Evolutionary conservation across 2,113 vertebrate species (phyloP).

Genomic region (Centropus bengalensis): DNA sequence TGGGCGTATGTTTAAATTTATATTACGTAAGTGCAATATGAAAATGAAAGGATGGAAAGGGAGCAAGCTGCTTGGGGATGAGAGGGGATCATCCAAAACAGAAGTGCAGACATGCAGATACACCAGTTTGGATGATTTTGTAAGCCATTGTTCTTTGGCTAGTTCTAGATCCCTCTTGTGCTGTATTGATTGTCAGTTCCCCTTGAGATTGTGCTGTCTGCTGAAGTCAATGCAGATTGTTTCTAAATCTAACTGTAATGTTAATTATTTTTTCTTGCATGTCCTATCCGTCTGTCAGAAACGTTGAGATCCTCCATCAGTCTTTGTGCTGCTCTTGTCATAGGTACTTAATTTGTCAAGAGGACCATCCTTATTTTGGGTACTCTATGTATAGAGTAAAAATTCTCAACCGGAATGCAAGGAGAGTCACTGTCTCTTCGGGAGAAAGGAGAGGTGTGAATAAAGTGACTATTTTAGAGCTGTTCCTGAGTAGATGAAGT

Average conservation of each 20-base stretch:
- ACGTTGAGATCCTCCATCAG: neutral
- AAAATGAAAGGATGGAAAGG: neutral
- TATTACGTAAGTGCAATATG: neutral
- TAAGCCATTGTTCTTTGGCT: neutral
- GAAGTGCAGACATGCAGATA: neutral
- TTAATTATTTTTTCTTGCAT: neutral
- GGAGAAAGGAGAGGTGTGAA: neutral
- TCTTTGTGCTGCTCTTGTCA: neutral
- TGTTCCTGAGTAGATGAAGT: neutral
- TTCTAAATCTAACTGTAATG: neutral
- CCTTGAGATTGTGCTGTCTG: neutral
- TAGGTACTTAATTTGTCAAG: neutral
- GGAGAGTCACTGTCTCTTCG: neutral
- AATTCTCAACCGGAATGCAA: neutral
- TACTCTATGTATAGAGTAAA: neutral
- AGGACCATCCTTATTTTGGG: neutral
- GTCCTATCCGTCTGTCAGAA: neutral
- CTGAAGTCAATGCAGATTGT: neutral
- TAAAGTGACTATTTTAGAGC: neutral
- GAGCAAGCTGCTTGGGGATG: neutral
- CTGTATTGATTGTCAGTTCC: neutral
- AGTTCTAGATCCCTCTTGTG: neutral
- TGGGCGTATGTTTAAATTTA: neutral
- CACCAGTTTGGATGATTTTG: neutral
- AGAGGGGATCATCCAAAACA: neutral